Base-by-base conservation (phyloP, 2,113 vertebrate species). In the Ciconia maguari region DNA sequence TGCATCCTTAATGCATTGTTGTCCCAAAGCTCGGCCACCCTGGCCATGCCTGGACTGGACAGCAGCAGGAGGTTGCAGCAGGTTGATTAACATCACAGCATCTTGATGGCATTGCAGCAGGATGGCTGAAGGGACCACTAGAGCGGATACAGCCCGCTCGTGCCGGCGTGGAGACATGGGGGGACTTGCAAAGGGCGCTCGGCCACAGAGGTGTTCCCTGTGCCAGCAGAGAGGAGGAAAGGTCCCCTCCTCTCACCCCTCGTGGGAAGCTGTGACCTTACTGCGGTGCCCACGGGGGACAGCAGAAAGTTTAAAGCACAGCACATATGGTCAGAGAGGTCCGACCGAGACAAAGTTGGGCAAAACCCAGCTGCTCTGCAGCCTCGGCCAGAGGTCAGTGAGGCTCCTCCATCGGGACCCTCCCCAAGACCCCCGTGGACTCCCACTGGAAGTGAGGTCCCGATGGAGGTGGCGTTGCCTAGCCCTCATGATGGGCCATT, bases 251-350 rank as follows among this genome's bases (percentile, higher is more conserved):
- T 38, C 36, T 69, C 55, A 20, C 42, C 22, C 17, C 22, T 42
- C 5, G 3, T 12, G 26, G 70, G 34, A 74, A 85, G 54, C 25
- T 54, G 41, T 54, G 58, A 58, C 34, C 32, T 64, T n/a, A 16
- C 9, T 29, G 25, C 16, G 34, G 25, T 0, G 0, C 49, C 25
- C 3, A 2, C 1, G 2, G 25, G 62, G 42, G 27, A 18, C 57
- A 77, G 42, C 18, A 44, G 44, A 16, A 51, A 14, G 52, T 11
- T 60, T 52, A 46, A 52, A 60, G 27, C 25, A 21, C 15, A 48
- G n/a, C 42, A 55, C 5, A 2, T 22, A 7, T 3, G 36, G 65
- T 36, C 46, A 25, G 76, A 70, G 68, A 51, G 24, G 20, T 49
- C 17, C 1, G 3, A 32, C 24, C 1, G 1, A 58, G 41, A 19